Base-by-base conservation (phyloP, 2,113 vertebrate species). In the Ardeotis arabs region DNA sequence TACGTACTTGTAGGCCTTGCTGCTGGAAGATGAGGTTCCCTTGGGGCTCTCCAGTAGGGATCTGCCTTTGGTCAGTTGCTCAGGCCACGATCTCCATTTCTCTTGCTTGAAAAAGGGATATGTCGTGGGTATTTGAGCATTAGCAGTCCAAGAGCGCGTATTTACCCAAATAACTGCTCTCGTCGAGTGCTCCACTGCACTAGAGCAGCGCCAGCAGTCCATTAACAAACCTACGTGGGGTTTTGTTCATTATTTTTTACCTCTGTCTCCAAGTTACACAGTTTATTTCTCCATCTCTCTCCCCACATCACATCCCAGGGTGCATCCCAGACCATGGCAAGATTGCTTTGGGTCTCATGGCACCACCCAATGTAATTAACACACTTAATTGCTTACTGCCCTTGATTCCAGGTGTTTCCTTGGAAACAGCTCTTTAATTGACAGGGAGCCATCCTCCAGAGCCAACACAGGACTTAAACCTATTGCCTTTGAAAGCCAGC, bases 81-180 rank as follows among this genome's bases (percentile, higher is more conserved):
- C 41, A 44, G 14, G 41, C 41, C 41, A 44, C 41, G 14, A 44
- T 44, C 41, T 44, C 41, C 41, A 16, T 44, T 44, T 44, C 41
- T 44, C 41, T 44, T 44, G 41, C 41, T 44, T 44, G 41, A 16
- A 44, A 44, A 44, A 44, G 41, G 14, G 41, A 44, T 44, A 44
- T 6, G 41, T 44, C 41, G 41, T 3, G 21, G 33, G 4, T 45
- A 5, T 37, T 8, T 33, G 35, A 28, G 10, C 31, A 18, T 10
- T 3, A 17, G 10, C 4, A 18, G 66, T 2, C 44, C 50, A 19
- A 4, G 1, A 15, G 18, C 4, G 2, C 1, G 23, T 3, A 1
- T 33, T 78, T 24, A 23, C 53, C n/a, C n/a, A 23, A 12, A 29
- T 0, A 4, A 12, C 33, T n/a, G 5, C 3, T 7, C 47, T 10